Evolutionary conservation across 2,113 vertebrate species (phyloP).

Genomic region (Melanerpes formicivorus): DNA sequence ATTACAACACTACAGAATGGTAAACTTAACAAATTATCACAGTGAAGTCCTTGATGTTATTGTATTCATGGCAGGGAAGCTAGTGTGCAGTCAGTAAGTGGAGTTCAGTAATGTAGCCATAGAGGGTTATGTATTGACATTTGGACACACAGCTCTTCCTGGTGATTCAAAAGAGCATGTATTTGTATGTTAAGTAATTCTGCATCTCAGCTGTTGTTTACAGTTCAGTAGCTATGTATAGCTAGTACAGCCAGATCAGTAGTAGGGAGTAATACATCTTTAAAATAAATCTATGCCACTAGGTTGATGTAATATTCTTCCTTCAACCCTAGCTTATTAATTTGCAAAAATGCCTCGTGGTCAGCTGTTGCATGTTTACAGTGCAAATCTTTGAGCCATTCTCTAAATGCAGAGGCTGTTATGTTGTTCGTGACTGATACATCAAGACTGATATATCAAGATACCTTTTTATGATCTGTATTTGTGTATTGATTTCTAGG

Average conservation of each 20-base stretch:
- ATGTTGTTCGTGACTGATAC: not conserved
- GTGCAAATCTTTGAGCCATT: not conserved
- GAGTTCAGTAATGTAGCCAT: not conserved
- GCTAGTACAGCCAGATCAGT: slow-evolving; percentile 9
- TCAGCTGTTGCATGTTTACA: not conserved
- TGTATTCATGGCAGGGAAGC: not conserved
- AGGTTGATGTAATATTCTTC: not conserved
- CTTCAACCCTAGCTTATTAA: not conserved
- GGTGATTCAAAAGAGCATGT: not conserved
- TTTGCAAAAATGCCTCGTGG: not conserved
- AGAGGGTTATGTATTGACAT: not conserved
- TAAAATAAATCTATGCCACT: slow-evolving; percentile 14
- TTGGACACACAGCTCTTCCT: not conserved
- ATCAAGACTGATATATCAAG: not conserved
- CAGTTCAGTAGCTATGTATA: not conserved
- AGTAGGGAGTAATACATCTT: not conserved
- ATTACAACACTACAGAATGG: not conserved
- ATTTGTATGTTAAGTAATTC: not conserved
- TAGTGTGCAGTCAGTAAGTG: not conserved
- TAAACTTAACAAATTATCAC: not conserved
- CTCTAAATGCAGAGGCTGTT: not conserved
- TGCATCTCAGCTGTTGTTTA: slow-evolving; percentile 54
- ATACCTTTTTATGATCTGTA: not conserved
- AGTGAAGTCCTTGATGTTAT: not conserved
- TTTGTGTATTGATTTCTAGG: slow-evolving; percentile 74